Percentiles rank a stretch among this genome's conserved stretches.
Conservation (phyloP, 2,113 vertebrate genomes). For the Amazona guildingii region DNA sequence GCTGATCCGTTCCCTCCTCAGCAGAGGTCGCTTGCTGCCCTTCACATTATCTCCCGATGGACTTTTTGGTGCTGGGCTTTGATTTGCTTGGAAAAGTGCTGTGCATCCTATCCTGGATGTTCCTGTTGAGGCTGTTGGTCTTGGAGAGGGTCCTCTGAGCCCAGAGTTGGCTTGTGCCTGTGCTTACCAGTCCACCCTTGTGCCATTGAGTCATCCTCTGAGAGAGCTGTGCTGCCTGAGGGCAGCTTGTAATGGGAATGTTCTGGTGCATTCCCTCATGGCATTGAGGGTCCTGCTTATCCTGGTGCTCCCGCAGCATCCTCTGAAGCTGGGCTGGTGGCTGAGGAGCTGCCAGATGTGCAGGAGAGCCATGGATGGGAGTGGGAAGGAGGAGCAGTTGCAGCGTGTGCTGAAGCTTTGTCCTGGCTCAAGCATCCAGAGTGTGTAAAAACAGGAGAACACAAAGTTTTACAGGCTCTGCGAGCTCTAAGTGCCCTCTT, state of each 20-base stretch:
- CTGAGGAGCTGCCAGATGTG: background rate
- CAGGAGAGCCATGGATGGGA: background rate
- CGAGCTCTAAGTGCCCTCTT: background rate
- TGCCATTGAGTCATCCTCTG: accelerated
- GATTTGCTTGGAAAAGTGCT: background rate
- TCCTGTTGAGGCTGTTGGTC: background rate
- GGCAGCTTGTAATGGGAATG: background rate
- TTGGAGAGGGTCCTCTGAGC: background rate
- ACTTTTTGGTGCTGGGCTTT: background rate
- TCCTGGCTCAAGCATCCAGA: background rate
- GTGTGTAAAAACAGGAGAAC: background rate
- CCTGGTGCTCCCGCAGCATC: background rate
- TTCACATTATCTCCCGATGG: background rate
- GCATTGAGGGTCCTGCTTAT: background rate
- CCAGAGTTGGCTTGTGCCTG: background rate
- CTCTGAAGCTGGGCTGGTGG: background rate
- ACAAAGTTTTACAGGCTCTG: background rate
- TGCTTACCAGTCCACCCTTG: background rate
- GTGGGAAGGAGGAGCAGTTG: background rate
- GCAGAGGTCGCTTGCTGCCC: constrained; percentile 63
- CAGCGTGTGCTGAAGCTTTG: background rate
- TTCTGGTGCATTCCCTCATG: background rate
- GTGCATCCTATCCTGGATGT: background rate
- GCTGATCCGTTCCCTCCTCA: constrained; percentile 40
- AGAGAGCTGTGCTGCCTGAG: background rate